Evolutionary conservation across 1,140 invertebrate genomes (phyloP).

Genomic region (Thaumatotibia leucotreta): DNA sequence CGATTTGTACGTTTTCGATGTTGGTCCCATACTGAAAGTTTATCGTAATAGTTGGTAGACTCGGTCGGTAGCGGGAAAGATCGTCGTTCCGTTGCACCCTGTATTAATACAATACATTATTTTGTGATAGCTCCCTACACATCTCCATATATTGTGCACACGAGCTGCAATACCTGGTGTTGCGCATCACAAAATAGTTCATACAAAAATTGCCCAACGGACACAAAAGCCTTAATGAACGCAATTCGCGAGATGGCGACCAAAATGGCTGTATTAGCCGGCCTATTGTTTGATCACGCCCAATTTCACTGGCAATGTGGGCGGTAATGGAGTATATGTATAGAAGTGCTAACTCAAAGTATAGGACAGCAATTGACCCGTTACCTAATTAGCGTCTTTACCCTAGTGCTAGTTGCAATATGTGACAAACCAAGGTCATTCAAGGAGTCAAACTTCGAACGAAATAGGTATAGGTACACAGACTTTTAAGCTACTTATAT

Average conservation of each 20-base stretch:
- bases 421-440: neutral
- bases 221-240: slow-evolving; percentile 8
- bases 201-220: slow-evolving; percentile 6
- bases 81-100: too few relatives aligned
- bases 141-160: neutral
- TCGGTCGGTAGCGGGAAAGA: too few relatives aligned
- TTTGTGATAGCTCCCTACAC: neutral
- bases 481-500: too few relatives aligned
- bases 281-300: slow-evolving; percentile 3
- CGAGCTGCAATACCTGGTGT: neutral
- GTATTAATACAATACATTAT: too few relatives aligned
- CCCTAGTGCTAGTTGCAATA: neutral
- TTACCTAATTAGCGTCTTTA: neutral
- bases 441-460: neutral
- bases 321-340: neutral
- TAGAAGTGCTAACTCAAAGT: neutral
- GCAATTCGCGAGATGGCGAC: neutral
- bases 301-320: neutral
- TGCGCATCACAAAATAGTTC: slow-evolving; percentile 7
- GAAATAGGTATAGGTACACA: neutral
- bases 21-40: too few relatives aligned
- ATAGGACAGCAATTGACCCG: neutral
- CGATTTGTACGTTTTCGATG: too few relatives aligned
- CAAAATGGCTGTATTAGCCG: slow-evolving; percentile 10
- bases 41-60: too few relatives aligned